These are phyloP conservation scores for Copsychus sechellarum DNA, from an alignment of 2,113 vertebrate genomes.

Conservation along the genomic window DNA sequence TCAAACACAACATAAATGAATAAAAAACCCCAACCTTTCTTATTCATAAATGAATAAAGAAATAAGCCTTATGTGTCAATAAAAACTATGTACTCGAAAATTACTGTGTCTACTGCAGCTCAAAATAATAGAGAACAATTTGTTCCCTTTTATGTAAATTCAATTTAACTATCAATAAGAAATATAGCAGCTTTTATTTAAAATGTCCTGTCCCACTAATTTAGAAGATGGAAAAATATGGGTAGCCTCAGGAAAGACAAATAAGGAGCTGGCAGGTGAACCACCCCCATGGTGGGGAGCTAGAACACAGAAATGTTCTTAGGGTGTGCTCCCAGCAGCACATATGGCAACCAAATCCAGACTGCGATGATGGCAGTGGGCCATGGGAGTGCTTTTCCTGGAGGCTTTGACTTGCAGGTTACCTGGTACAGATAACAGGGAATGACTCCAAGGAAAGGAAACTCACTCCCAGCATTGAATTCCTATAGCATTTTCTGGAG, in stretches of 20 bases:
- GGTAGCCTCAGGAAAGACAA: not conserved
- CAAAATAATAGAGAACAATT: not conserved
- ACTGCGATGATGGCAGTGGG: not conserved
- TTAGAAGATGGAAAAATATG: not conserved
- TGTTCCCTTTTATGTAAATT: not conserved
- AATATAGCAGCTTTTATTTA: not conserved
- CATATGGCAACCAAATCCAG: rapidly evolving
- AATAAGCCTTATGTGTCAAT: not conserved
- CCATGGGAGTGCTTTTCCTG: not conserved
- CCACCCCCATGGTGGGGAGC: not conserved
- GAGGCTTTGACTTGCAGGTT: not conserved
- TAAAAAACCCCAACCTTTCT: not conserved
- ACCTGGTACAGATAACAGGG: not conserved
- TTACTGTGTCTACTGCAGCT: not conserved
- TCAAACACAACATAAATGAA: not conserved
- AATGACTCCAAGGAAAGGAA: not conserved
- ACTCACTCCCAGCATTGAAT: not conserved
- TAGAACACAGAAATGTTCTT: not conserved
- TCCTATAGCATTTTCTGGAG: not conserved
- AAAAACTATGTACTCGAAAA: not conserved
- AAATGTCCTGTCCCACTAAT: not conserved
- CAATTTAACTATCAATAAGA: not conserved
- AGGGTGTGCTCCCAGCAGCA: not conserved
- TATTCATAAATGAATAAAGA: not conserved
- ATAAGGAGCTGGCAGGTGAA: not conserved